phyloP scores from a whole-genome alignment of 2,113 vertebrate genomes.

The Sinocyclocheilus anshuiensis region DNA sequence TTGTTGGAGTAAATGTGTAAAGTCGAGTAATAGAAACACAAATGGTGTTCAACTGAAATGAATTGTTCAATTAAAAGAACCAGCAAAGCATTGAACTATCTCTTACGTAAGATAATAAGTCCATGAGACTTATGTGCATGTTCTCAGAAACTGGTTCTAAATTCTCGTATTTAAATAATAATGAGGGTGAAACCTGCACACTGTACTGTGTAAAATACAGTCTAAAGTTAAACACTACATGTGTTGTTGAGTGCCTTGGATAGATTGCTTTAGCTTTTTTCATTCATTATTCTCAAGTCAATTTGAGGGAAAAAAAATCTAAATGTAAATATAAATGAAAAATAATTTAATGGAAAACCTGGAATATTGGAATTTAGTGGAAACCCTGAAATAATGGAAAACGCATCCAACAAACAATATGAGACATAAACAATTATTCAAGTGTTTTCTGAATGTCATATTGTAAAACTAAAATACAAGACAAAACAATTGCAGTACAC shows the following conservation, averaged over 20 bases:
- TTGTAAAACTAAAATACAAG: neutral
- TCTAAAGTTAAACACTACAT: too few species aligned
- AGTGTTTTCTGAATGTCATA: neutral
- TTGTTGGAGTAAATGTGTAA: neutral
- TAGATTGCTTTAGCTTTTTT: neutral
- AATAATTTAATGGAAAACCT: too few species aligned
- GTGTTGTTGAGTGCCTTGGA: neutral
- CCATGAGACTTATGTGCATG: neutral
- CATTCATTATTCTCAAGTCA: neutral
- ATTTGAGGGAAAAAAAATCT: too few species aligned
- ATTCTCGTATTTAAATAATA: neutral
- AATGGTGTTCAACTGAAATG: neutral
- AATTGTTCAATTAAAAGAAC: constrained; percentile 9
- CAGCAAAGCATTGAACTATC: neutral
- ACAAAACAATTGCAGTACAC: neutral
- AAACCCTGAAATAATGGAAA: neutral
- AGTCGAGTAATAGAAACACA: neutral
- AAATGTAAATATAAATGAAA: neutral
- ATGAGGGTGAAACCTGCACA: neutral
- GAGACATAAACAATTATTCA: neutral
- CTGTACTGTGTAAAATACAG: too few species aligned
- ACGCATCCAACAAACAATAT: neutral
- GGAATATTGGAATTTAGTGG: too few species aligned
- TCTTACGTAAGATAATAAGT: neutral
- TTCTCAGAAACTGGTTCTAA: neutral